Conservation (phyloP, 1,140 invertebrate species). For the Mamestra configurata region DNA sequence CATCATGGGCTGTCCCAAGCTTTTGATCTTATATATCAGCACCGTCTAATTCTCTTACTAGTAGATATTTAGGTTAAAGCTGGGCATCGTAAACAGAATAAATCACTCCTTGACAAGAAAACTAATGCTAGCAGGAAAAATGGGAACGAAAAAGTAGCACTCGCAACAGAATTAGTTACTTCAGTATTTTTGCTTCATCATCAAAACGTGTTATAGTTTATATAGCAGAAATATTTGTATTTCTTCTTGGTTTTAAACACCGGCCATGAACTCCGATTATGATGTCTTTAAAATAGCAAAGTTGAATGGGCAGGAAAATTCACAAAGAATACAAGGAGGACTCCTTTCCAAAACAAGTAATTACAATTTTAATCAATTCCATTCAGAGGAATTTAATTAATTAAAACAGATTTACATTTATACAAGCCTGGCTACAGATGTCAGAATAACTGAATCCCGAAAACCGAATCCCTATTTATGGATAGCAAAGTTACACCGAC, state of each 20-base stretch:
- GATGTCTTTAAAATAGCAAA: not conserved
- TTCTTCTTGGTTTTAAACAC: not conserved
- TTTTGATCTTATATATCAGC: not conserved
- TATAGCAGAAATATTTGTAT: slow-evolving; percentile 1
- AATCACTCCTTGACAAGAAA: slow-evolving; percentile 9
- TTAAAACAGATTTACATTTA: not conserved
- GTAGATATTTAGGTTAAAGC: slow-evolving; percentile 4
- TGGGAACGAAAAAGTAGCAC: slow-evolving; percentile 24
- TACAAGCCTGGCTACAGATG: not conserved
- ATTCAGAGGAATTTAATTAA: not conserved
- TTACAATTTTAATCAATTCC: not conserved
- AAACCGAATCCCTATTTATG: not conserved
- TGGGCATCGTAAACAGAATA: slow-evolving; percentile 27
- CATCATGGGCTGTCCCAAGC: not conserved
- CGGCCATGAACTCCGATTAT: not conserved
- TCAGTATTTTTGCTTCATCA: slow-evolving; percentile 9
- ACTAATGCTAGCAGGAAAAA: slow-evolving; percentile 26
- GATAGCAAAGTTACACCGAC: not conserved
- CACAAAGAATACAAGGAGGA: not conserved
- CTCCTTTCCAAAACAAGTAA: not conserved
- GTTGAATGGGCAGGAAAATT: not conserved
- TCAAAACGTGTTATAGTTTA: not conserved
- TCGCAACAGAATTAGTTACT: not conserved
- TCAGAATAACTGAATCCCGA: not conserved
- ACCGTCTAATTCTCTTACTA: not conserved